These are phyloP conservation scores for Hemichromis elongatus DNA, from an alignment of 2,113 vertebrate species.

Conservation along the genomic window DNA sequence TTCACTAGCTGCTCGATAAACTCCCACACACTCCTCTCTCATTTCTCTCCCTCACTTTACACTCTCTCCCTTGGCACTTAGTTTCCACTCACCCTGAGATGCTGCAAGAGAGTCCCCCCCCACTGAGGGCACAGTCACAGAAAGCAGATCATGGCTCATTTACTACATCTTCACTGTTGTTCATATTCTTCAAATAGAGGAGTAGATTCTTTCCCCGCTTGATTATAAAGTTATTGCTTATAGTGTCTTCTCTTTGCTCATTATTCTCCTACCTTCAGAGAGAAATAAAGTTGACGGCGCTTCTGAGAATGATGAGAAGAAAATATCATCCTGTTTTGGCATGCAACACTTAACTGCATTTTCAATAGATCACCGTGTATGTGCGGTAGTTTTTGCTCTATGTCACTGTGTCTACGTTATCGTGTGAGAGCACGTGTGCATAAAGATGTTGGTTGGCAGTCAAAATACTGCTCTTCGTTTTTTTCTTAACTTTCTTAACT, in stretches of 20 bases:
- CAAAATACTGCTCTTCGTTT: background rate
- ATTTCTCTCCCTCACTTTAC: background rate
- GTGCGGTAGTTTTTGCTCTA: background rate
- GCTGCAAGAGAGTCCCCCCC: constrained; percentile 30
- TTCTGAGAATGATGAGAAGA: constrained; percentile 15
- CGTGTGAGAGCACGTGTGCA: background rate
- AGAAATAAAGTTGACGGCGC: background rate
- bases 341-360: background rate
- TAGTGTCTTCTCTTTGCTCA: constrained; percentile 1
- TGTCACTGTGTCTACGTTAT: background rate
- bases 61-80: constrained; percentile 15
- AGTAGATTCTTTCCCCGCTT: background rate
- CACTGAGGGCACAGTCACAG: constrained; percentile 43
- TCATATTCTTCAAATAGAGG: constrained; percentile 33
- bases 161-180: constrained; percentile 9
- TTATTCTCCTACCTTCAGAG: constrained; percentile 28
- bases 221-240: constrained; percentile 2
- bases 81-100: constrained; percentile 21
- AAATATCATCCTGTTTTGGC: constrained; percentile 1
- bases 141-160: constrained; percentile 43
- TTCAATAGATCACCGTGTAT: background rate
- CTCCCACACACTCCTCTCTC: constrained; percentile 58
- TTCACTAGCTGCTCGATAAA: constrained; percentile 68
- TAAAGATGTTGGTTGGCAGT: background rate
- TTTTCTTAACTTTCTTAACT: background rate